A percentile compares a stretch with the other conserved stretches of the same genome.
Evolutionary conservation across 2,888 invertebrate genomes (phyloP).

Genomic region (Phyto melanocephala): DNA sequence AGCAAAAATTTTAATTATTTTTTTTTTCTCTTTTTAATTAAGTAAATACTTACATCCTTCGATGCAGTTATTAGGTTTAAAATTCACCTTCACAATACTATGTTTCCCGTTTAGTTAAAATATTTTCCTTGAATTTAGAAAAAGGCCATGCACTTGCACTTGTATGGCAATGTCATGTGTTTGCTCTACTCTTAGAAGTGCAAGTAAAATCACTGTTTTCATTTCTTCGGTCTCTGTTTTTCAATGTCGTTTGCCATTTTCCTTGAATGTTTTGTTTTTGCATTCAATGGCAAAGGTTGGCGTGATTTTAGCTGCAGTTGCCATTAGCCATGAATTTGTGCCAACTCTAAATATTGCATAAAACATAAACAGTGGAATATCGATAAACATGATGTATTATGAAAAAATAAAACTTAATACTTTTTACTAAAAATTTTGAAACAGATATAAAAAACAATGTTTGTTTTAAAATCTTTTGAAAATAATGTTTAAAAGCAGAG

Average conservation of each 20-base stretch:
- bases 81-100: conserved; percentile 17
- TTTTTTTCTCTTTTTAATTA: too few relatives aligned
- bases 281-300: conserved; percentile 18
- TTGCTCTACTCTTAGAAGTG: conserved; percentile 1
- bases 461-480: too few relatives aligned
- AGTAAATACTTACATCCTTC: too few relatives aligned
- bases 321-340: conserved; percentile 43
- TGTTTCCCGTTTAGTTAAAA: conserved; percentile 11
- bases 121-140: conserved; percentile 16
- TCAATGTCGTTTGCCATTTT: conserved; percentile 36
- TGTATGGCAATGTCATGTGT: conserved; percentile 33
- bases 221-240: neutral
- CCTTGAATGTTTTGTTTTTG: conserved; percentile 24
- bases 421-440: neutral
- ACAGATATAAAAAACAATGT: too few relatives aligned
- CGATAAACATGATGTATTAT: neutral
- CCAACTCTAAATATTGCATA: conserved; percentile 41
- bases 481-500: too few relatives aligned
- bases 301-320: conserved; percentile 20
- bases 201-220: neutral
- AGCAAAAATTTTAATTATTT: too few relatives aligned
- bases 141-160: conserved; percentile 26
- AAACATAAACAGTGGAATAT: conserved; percentile 18
- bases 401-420: neutral
- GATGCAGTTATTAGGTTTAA: too few relatives aligned